Base-by-base conservation (phyloP, 2,797 vertebrate species). In the Aphelocoma californica region DNA sequence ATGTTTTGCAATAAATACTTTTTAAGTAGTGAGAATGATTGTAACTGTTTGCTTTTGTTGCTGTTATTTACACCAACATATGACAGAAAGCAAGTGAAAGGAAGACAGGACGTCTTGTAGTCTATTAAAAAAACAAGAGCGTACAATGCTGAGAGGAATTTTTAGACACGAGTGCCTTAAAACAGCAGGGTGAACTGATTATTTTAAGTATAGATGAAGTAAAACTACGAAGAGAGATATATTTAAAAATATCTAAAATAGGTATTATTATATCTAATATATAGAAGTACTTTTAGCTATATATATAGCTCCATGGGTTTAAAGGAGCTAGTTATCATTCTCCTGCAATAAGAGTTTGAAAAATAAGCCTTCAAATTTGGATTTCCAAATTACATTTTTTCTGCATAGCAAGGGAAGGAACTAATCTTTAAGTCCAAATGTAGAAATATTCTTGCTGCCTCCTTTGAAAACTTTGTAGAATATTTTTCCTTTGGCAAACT, bases 1-100 rank as follows among this genome's bases (percentile, higher is more conserved):
- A 90, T 87, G 51, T 81, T 95, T 95, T 82, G 47, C 26, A 88
- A 81, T 87, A 91, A 96, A 86, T 86, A 78, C 32, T 78, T 93
- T 93, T 80, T 86, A n/a, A 81, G 50, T 75, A 51, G 69, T 60
- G 69, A 88, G 65, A 93, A 61, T 61, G 2, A 64, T 90, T 87
- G 50, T 77, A 72, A 78, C 53, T 81, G 51, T 75, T 90, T 71
- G 21, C 23, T 60, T 84, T 84, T 81, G 57, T 51, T 84, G 45
- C 28, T 91, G 69, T 78, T 94, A 56, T 85, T 93, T 95, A 85
- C 45, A 67, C 17, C 78, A 81, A 57, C 34, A 36, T 40, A 74
- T 57, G 77, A 90, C 67, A 93, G 80, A 93, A 91, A 93, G 31
- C 57, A 88, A 89, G 26, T 60, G 62, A 91, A 62, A 58, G 44